These are phyloP conservation scores for Danio albolineatus DNA, from an alignment of 2,797 vertebrate species.

Conservation along the genomic window DNA sequence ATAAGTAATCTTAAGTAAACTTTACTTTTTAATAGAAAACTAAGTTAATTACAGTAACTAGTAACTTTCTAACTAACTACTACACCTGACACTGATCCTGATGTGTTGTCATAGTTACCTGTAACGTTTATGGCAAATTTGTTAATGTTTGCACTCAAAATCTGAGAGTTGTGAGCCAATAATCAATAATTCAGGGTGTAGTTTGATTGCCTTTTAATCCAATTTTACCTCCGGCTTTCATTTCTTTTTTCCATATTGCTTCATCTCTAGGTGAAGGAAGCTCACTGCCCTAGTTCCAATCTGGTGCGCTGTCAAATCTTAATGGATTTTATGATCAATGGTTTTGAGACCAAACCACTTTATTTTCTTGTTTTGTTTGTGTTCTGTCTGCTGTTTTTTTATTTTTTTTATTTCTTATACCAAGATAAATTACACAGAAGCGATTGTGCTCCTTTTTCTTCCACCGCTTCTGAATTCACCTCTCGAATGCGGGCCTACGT, in stretches of 20 bases:
- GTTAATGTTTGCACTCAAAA: conserved; percentile 48
- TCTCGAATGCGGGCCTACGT: conserved; percentile 32
- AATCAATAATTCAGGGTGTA: conserved; percentile 67
- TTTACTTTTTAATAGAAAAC: too few species aligned
- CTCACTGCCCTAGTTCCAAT: conserved; percentile 56
- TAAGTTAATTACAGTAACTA: too few species aligned
- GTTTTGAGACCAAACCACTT: conserved; percentile 59
- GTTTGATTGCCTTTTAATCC: conserved; percentile 55
- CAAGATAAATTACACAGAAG: conserved; percentile 60
- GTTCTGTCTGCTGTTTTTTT: conserved; percentile 55
- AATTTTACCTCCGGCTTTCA: conserved; percentile 40
- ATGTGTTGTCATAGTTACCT: conserved; percentile 61
- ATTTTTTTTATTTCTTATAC: conserved; percentile 40
- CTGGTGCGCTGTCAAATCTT: conserved; percentile 59
- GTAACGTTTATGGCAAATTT: conserved; percentile 61
- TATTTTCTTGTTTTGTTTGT: conserved; percentile 66
- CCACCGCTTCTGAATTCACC: conserved; percentile 40
- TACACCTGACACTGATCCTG: too few species aligned
- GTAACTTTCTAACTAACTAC: too few species aligned
- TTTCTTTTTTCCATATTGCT: conserved; percentile 1
- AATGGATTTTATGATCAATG: conserved; percentile 67
- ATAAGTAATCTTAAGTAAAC: too few species aligned
- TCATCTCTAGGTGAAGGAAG: conserved; percentile 47
- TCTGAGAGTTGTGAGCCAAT: conserved; percentile 65
- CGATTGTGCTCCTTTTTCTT: conserved; percentile 55